Conservation (phyloP, 1,140 invertebrate genomes). For the Eumeta japonica region DNA sequence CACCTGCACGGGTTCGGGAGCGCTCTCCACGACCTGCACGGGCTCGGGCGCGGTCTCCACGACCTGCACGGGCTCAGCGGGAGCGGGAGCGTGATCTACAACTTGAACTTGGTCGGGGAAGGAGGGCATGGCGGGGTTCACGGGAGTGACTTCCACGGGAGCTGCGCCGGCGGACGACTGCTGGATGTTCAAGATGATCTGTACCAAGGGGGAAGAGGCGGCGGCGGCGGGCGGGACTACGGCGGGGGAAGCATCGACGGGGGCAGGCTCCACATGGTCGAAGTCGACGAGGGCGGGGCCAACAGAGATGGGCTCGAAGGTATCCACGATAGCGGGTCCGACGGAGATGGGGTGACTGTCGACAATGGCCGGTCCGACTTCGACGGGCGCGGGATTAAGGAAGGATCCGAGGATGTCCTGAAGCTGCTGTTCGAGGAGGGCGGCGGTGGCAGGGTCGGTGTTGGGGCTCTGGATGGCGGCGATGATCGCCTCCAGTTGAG, state of each 20-base stretch:
- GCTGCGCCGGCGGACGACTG: conserved; percentile 10
- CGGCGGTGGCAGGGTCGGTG: conserved; percentile 37
- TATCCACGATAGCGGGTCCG: conserved; percentile 13
- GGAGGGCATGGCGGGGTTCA: neutral
- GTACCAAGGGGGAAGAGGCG: conserved; percentile 9
- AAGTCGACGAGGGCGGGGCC: conserved; percentile 10
- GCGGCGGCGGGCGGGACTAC: conserved; percentile 12
- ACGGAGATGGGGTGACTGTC: neutral
- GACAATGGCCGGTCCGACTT: conserved; percentile 9
- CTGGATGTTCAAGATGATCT: conserved; percentile 11
- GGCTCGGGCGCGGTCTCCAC: conserved; percentile 5
- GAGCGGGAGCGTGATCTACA: conserved; percentile 6
- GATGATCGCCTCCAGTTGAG: conserved; percentile 29
- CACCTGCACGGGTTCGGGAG: conserved; percentile 5
- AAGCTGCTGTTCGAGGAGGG: conserved; percentile 27
- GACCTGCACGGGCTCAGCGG: conserved; percentile 7
- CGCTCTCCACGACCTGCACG: conserved; percentile 8
- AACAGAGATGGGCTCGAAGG: conserved; percentile 7
- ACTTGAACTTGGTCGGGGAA: conserved; percentile 8
- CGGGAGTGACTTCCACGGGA: neutral
- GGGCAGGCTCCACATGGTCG: conserved; percentile 8
- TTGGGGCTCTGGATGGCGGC: conserved; percentile 33
- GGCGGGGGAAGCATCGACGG: conserved; percentile 17
- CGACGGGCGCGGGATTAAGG: conserved; percentile 9
- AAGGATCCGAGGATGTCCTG: conserved; percentile 17